These are phyloP conservation scores for Numenius phaeopus DNA, from an alignment of 2,797 vertebrate species.

Conservation along the genomic window DNA sequence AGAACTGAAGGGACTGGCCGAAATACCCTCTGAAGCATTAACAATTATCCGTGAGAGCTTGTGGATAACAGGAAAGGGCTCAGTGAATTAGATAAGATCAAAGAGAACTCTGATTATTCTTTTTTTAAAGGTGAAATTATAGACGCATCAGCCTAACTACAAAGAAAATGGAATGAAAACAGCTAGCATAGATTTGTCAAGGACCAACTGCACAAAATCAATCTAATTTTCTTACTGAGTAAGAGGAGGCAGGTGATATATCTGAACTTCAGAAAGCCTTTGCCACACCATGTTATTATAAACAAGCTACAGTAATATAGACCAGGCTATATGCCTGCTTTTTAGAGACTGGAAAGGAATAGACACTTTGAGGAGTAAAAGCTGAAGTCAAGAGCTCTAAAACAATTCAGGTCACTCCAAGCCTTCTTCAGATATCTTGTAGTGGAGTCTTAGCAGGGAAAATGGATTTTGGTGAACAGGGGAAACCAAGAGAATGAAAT, in stretches of 20 bases:
- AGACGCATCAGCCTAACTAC: background rate
- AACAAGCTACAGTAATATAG: background rate
- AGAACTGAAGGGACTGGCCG: background rate
- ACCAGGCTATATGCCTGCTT: background rate
- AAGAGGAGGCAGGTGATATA: background rate
- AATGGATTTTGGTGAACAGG: background rate
- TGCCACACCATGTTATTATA: background rate
- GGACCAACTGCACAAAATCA: background rate
- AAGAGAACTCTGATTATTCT: background rate
- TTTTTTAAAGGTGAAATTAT: background rate
- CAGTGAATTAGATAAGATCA: background rate
- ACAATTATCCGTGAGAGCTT: background rate
- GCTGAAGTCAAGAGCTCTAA: background rate
- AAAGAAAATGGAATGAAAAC: slow-evolving; percentile 1
- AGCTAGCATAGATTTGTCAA: background rate
- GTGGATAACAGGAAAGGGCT: background rate
- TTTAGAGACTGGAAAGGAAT: background rate
- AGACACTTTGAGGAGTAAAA: background rate
- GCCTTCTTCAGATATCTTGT: background rate
- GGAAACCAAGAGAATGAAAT: background rate
- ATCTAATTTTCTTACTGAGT: background rate
- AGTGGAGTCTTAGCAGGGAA: background rate
- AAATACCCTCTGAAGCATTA: slow-evolving; percentile 43
- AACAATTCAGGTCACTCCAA: background rate
- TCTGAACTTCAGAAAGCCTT: background rate